Base-by-base conservation (phyloP, 2,888 invertebrate genomes). In the Eledone cirrhosa region DNA sequence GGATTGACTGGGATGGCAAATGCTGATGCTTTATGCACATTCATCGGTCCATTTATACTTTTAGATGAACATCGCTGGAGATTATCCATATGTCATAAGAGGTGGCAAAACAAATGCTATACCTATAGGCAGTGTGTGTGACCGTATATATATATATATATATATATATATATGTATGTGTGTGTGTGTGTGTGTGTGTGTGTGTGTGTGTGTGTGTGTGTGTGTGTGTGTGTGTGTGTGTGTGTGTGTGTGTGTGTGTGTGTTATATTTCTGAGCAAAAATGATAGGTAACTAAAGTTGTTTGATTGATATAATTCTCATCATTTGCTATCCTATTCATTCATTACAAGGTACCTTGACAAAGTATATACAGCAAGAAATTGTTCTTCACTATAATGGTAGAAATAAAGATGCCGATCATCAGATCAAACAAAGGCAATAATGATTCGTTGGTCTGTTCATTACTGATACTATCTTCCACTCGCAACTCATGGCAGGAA, bases 101-200 rank as follows among this genome's bases (percentile, higher is more conserved):
- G 11, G 41, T 5, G 0, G 41, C 8, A 41, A 11, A 11, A 41
- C 11, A n/a, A n/a, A 41, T 2, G 41, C 2, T 41, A 41, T 41
- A 41, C 41, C 5, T 41, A 27, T 27, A 67, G 27, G 27, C 13
- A 27, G 7, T 27, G 22, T 11, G 4, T 31, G 16, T 27, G 33
- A 27, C 19, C 14, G 33, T 27, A 67, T 67, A 67, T 31, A 67
- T 67, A 67, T 67, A 67, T 67, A 67, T 31, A 67, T 67, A 67
- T 67, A 67, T 31, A 67, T 19, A 29, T 8, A 8, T 8, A 8
- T 67, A 7, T 67, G 19, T 67, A 7, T 27, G 19, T 67, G 31
- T 22, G n/a, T 22, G 4, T 65, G 16, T 65, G 16, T 24, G 16
- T 24, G 4, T 14, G 16, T 24, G 29, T 65, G 27, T 65, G 27